Evolutionary conservation across 2,888 invertebrate species (phyloP), one percentile per base, ranked within the genome.

Genomic region (Phlogophora meticulosa): DNA sequence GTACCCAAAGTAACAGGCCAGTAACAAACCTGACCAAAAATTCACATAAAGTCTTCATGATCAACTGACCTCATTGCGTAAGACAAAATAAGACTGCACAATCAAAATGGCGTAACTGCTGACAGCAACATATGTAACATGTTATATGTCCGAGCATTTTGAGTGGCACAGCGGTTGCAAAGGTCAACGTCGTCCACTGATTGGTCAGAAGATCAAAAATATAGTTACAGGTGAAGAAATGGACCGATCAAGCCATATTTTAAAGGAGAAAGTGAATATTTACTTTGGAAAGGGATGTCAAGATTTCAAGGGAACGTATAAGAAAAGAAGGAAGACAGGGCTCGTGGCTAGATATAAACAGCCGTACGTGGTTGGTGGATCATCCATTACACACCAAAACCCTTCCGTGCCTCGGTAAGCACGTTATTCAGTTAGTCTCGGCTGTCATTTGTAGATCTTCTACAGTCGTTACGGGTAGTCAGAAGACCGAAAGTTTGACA

Each of bases 61-160:
- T 42, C 32, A 42, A 9, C 22, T 56, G 62, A 59, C 66, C 69
- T 63, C 32, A 65, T 77, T 73, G 58, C 63, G 68, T 64, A 80
- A 81, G 17, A 38, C 34, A 22, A 56, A 56, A 51, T 57, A 60
- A 60, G 38, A 38, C 65, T 63, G 62, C 62, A 70, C 69, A 72
- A 62, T 64, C 67, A 67, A 51, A 66, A 56, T 81, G 77, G 63
- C 72, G 51, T 69, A 81, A 81, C 56, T 57, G 68, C 67, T 49
- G 67, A 61, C 66, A 62, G 61, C 22, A 38, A 24, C 17, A 45
- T 70, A 62, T 64, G 60, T 75, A 64, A 70, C 28, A 43, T 55
- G 36, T 72, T 71, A 72, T 48, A 46, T 70, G 66, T 46, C 34
- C 40, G 38, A 36, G 7, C 28, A 46, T 53, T 63, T 69, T 69